These are phyloP conservation scores for Solenopsis fugax DNA, from an alignment of 1,140 invertebrate genomes.

Conservation along the genomic window DNA sequence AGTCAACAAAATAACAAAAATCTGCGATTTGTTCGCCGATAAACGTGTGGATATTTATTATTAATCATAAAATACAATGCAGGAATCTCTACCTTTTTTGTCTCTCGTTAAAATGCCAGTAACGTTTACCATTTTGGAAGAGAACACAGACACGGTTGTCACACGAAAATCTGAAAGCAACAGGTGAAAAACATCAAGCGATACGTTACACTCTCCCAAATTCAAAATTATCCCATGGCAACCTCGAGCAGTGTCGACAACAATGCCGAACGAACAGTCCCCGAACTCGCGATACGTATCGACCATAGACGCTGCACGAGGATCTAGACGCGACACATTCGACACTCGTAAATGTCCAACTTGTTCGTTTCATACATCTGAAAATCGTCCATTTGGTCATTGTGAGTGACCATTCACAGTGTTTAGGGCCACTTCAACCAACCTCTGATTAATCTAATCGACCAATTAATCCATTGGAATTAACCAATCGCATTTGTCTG, in stretches of 20 bases:
- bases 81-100: slow-evolving; percentile 10
- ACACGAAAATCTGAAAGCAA: slow-evolving; percentile 35
- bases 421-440: too few relatives aligned
- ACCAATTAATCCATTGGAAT: too few relatives aligned
- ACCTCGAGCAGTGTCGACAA: neutral
- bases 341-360: too few relatives aligned
- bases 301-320: too few relatives aligned
- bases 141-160: slow-evolving; percentile 22
- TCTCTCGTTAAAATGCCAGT: neutral
- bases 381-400: too few relatives aligned
- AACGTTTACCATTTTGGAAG: slow-evolving; percentile 15
- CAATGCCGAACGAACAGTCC: neutral
- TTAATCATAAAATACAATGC: neutral
- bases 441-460: too few relatives aligned
- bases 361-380: too few relatives aligned
- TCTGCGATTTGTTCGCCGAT: neutral
- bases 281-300: neutral
- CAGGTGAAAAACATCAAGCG: slow-evolving; percentile 46
- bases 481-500: too few relatives aligned
- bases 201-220: slow-evolving; percentile 65
- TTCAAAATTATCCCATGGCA: slow-evolving; percentile 59
- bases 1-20: neutral
- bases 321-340: too few relatives aligned
- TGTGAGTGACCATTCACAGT: too few relatives aligned
- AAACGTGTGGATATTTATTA: neutral